A percentile compares a stretch with the other conserved stretches of the same genome.
Conservation (phyloP, 2,888 invertebrate species). For the Papilio demoleus region DNA sequence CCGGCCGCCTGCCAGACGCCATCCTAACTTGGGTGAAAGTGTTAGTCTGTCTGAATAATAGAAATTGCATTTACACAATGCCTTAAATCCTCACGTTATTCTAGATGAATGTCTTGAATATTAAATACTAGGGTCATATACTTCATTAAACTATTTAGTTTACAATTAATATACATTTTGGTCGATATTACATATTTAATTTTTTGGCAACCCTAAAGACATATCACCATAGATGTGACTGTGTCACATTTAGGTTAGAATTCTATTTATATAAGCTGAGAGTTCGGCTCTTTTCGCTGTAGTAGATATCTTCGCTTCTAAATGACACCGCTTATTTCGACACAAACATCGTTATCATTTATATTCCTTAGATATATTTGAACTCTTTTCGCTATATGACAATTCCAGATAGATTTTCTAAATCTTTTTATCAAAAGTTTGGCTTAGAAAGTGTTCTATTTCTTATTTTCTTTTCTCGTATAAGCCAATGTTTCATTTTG, state of each 20-base stretch:
- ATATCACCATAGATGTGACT: conserved; percentile 55
- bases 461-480: conserved; percentile 6
- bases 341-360: conserved; percentile 39
- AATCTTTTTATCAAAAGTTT: background rate
- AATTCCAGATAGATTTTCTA: conserved; percentile 4
- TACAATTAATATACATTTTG: background rate
- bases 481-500: conserved; percentile 30
- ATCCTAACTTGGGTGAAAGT: no score
- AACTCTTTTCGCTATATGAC: background rate
- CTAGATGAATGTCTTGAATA: background rate
- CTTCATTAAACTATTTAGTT: no score
- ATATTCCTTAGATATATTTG: conserved; percentile 27
- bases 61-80: background rate
- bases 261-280: conserved; percentile 60
- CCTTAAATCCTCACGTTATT: background rate
- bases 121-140: background rate
- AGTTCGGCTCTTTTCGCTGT: conserved; percentile 49
- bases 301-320: conserved; percentile 35
- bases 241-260: conserved; percentile 61
- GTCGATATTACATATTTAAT: conserved; percentile 40
- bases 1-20: no score
- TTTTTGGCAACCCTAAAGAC: conserved; percentile 50
- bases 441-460: background rate
- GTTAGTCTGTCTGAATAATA: background rate
- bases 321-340: conserved; percentile 32